These are phyloP conservation scores for Pollenia griseotomentosa DNA, from an alignment of 2,888 invertebrate species.

Conservation along the genomic window DNA sequence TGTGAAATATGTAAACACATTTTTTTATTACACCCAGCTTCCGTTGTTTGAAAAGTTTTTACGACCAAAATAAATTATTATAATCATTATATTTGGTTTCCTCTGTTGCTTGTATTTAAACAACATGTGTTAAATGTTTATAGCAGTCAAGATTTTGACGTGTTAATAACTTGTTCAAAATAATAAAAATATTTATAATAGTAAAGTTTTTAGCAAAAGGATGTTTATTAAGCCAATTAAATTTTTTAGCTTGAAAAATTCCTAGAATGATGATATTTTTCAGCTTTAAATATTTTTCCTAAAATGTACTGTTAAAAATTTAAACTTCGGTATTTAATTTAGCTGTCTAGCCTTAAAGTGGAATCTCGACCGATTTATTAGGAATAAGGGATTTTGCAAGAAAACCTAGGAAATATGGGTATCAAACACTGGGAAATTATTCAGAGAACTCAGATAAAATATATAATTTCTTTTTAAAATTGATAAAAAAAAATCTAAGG, in stretches of 20 bases:
- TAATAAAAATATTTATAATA: neutral
- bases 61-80: slow-evolving; percentile 51
- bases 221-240: neutral
- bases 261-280: neutral
- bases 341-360: neutral
- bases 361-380: slow-evolving; percentile 22
- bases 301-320: neutral
- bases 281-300: neutral
- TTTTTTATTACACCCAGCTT: slow-evolving; percentile 50
- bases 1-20: slow-evolving; percentile 30
- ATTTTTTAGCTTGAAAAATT: neutral
- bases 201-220: neutral
- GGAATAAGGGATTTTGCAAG: neutral
- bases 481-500: too few species aligned
- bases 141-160: slow-evolving; percentile 26
- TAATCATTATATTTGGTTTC: slow-evolving; percentile 40
- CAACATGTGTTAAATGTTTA: slow-evolving; percentile 38
- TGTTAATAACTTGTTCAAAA: slow-evolving; percentile 38
- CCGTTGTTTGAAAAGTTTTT: slow-evolving; percentile 46
- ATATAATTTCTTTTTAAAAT: neutral
- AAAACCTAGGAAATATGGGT: slow-evolving; percentile 17
- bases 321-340: neutral
- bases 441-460: neutral
- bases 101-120: neutral
- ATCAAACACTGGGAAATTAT: neutral